These are phyloP conservation scores for Trachemys scripta DNA, from an alignment of 2,113 vertebrate species.

Conservation along the genomic window DNA sequence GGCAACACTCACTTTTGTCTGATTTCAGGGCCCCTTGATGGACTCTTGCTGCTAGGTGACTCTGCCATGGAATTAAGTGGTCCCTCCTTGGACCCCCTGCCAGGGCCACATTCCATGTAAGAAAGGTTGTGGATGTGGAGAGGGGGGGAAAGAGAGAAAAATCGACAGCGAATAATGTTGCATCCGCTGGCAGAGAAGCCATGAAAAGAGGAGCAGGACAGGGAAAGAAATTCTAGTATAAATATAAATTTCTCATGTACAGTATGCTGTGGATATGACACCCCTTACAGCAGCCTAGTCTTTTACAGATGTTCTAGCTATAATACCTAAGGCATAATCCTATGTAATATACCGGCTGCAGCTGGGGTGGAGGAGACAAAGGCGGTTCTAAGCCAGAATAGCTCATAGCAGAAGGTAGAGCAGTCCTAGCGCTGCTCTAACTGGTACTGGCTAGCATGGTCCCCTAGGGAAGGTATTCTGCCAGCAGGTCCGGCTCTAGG, in stretches of 20 bases:
- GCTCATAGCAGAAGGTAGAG: neutral
- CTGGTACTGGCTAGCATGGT: neutral
- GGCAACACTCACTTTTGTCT: neutral
- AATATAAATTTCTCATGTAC: neutral
- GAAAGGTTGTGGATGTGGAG: neutral
- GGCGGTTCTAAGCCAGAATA: neutral
- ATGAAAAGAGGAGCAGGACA: neutral
- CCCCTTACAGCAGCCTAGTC: neutral
- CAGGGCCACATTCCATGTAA: neutral
- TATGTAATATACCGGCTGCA: neutral
- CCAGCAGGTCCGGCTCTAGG: too few relatives aligned
- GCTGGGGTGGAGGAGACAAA: neutral
- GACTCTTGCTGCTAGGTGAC: too few relatives aligned
- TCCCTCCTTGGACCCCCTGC: too few relatives aligned
- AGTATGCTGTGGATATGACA: neutral
- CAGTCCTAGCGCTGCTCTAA: neutral
- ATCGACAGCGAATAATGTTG: neutral
- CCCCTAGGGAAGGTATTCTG: neutral
- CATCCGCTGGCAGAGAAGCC: neutral
- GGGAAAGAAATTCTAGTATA: neutral
- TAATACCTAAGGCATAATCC: neutral
- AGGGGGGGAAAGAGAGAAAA: neutral
- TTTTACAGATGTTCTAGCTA: too few relatives aligned
- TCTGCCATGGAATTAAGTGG: too few relatives aligned
- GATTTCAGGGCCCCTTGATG: neutral